Evolutionary conservation across 2,797 vertebrate genomes (phyloP).

Genomic region (Rhadinocentrus ornatus): DNA sequence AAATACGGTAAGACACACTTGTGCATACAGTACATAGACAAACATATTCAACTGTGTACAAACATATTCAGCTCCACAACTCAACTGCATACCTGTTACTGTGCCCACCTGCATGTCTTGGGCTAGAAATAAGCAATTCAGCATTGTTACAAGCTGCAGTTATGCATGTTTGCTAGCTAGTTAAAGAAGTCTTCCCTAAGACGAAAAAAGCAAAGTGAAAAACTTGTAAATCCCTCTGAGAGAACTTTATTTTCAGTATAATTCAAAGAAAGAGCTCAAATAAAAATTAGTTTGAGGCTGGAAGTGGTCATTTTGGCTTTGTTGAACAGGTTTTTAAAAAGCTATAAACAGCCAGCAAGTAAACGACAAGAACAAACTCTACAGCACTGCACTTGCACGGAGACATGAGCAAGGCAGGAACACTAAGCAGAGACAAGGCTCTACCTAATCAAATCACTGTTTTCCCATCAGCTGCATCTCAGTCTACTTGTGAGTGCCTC

Average conservation of each 20-base stretch:
- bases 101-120: slow-evolving; percentile 44
- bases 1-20: slow-evolving; percentile 31
- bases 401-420: slow-evolving; percentile 45
- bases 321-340: slow-evolving; percentile 79
- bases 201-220: slow-evolving; percentile 24
- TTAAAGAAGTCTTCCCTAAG: slow-evolving; percentile 23
- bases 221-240: slow-evolving; percentile 45
- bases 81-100: slow-evolving; percentile 10
- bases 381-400: slow-evolving; percentile 54
- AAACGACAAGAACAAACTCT: slow-evolving; percentile 68
- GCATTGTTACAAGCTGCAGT: slow-evolving; percentile 29
- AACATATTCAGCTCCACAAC: slow-evolving; percentile 15
- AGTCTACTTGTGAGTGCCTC: slow-evolving; percentile 35
- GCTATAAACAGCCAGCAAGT: slow-evolving; percentile 75
- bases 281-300: slow-evolving; percentile 66
- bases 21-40: slow-evolving; percentile 22
- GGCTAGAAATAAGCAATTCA: slow-evolving; percentile 57
- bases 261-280: slow-evolving; percentile 63
- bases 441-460: slow-evolving; percentile 82
- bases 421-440: slow-evolving; percentile 70
- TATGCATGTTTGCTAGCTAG: slow-evolving; percentile 6
- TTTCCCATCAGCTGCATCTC: slow-evolving; percentile 79
- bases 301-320: slow-evolving; percentile 75
- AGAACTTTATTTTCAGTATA: slow-evolving; percentile 52
- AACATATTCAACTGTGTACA: slow-evolving; percentile 38